These are phyloP conservation scores for Apomyelois bistriatella DNA, from an alignment of 2,888 invertebrate genomes.

Conservation along the genomic window DNA sequence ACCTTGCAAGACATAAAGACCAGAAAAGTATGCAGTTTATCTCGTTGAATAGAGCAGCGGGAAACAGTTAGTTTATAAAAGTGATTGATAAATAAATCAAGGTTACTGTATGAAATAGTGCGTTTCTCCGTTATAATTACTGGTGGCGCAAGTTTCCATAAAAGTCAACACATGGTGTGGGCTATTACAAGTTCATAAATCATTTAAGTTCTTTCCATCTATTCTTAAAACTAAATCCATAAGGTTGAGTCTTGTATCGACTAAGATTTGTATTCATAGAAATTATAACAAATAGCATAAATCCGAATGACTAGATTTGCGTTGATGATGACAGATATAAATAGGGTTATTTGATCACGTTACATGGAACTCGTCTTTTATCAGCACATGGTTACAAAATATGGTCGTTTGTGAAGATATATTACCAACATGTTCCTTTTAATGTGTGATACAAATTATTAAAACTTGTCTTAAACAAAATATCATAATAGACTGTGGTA, in stretches of 20 bases:
- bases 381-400: neutral
- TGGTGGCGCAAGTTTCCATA: slow-evolving; percentile 44
- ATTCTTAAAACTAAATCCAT: neutral
- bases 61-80: too few species aligned
- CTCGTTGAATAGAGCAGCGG: too few species aligned
- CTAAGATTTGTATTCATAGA: neutral
- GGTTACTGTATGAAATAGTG: too few species aligned
- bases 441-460: neutral
- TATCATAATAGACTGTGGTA: neutral
- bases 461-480: neutral
- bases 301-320: neutral
- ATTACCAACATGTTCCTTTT: neutral
- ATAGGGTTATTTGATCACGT: neutral
- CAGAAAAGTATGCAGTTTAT: too few species aligned
- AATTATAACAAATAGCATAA: neutral
- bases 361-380: neutral
- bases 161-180: slow-evolving; percentile 17
- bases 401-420: neutral
- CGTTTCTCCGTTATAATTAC: slow-evolving; percentile 38
- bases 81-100: neutral
- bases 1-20: too few species aligned
- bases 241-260: neutral
- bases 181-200: slow-evolving; percentile 14
- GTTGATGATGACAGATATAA: neutral
- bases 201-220: neutral